phyloP scores from a whole-genome alignment of 2,888 invertebrate genomes.

The Amiota communis region DNA sequence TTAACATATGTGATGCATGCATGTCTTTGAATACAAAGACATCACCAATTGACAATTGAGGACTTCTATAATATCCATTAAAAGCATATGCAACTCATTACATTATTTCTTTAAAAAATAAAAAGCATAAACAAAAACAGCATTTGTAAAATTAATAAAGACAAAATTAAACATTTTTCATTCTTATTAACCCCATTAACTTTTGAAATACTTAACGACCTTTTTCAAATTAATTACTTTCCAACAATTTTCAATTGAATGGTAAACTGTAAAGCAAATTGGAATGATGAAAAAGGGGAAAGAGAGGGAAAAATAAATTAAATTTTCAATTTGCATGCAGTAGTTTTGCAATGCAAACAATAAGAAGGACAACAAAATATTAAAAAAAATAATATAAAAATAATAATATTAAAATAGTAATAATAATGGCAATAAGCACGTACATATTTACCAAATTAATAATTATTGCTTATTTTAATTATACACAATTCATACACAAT shows the following conservation, averaged over 20 bases:
- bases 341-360: not conserved
- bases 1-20: no score
- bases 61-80: no score
- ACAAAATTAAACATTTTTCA: not conserved
- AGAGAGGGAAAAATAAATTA: not conserved
- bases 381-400: slow-evolving; percentile 1
- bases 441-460: slow-evolving; percentile 18
- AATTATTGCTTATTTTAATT: slow-evolving; percentile 31
- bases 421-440: not conserved
- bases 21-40: no score
- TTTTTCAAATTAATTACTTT: not conserved
- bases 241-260: not conserved
- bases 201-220: not conserved
- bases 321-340: slow-evolving; percentile 17
- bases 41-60: no score
- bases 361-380: slow-evolving; percentile 8
- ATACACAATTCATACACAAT: not conserved
- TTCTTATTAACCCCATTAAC: not conserved
- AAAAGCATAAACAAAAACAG: not conserved
- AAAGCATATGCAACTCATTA: no score
- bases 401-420: not conserved
- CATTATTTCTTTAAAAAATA: not conserved
- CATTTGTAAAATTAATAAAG: slow-evolving; percentile 1
- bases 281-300: no score
- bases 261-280: not conserved